Evolutionary conservation across 2,888 invertebrate species (phyloP), one percentile per base, ranked within the genome.

Genomic region (Acronicta psi): DNA sequence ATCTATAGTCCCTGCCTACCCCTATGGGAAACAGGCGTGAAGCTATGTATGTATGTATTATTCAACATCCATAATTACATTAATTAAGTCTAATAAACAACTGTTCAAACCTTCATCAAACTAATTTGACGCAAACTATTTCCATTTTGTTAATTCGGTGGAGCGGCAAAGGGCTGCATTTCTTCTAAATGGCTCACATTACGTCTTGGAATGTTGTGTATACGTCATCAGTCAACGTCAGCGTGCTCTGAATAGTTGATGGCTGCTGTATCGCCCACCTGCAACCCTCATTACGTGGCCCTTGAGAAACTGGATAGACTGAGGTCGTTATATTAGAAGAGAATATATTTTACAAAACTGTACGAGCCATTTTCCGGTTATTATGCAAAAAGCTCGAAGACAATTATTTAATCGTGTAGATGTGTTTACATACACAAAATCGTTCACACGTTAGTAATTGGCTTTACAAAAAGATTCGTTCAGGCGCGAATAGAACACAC

Each of bases 161-260:
- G 23, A 42, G 38, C 34, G 53, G 23, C 34, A 20, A 14, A 34
- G 34, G 36, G 13, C 20, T 45, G 41, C 59, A 42, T 56, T 68
- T 74, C 57, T 76, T 74, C 52, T 38, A 61, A 77, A 51, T 40
- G 44, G 44, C 42, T 53, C 64, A 47, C 50, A 63, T 66, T 59
- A 65, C 53, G 37, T 49, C 59, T 66, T 49, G 41, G 59, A 58
- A 69, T 63, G 56, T 64, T 56, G 37, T 38, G 58, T 52, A 16
- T 14, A 55, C 53, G 50, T 77, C 65, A 87, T 89, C 84, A 81
- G 75, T 88, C 86, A 87, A 80, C 69, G 89, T 83, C 79, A 66
- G 66, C 82, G 80, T 69, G 80, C 37, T 51, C 77, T 77, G 87
- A 84, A 88, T 89, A 84, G 76, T 80, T 83, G 81, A 86, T 84